phyloP scores from a whole-genome alignment of 1,140 invertebrate genomes.

The Zaprionus nigranus region DNA sequence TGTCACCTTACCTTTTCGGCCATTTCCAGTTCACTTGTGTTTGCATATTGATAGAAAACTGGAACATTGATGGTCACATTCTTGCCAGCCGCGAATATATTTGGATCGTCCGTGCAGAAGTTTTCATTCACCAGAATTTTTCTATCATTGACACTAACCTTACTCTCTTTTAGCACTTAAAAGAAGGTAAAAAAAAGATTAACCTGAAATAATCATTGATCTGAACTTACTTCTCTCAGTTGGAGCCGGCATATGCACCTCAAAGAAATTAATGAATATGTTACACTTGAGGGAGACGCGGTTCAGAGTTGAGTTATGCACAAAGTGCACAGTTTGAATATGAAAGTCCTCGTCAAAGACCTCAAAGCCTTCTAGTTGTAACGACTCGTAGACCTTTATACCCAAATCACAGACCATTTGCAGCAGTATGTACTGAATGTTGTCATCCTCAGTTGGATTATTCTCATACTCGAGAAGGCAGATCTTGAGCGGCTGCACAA shows the following conservation, averaged over 20 bases:
- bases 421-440: conserved; percentile 41
- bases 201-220: no score
- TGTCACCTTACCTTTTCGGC: conserved; percentile 51
- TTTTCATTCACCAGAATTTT: conserved; percentile 48
- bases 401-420: conserved; percentile 57
- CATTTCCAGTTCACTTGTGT: conserved; percentile 41
- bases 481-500: conserved; percentile 42
- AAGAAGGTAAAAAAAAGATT: not conserved
- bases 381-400: conserved; percentile 25
- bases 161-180: conserved; percentile 22
- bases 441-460: conserved; percentile 37
- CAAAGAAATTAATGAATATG: conserved; percentile 57
- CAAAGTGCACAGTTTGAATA: conserved; percentile 33
- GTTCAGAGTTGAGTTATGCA: not conserved
- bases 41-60: conserved; percentile 47
- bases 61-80: conserved; percentile 22
- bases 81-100: conserved; percentile 57
- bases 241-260: not conserved
- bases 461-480: conserved; percentile 2
- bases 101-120: conserved; percentile 50
- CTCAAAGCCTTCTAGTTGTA: not conserved
- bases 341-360: conserved; percentile 4
- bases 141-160: conserved; percentile 14
- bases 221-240: conserved; percentile 23
- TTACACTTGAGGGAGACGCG: conserved; percentile 21